Base-by-base conservation (phyloP, 2,888 invertebrate species). In the Melanostoma mellinum region DNA sequence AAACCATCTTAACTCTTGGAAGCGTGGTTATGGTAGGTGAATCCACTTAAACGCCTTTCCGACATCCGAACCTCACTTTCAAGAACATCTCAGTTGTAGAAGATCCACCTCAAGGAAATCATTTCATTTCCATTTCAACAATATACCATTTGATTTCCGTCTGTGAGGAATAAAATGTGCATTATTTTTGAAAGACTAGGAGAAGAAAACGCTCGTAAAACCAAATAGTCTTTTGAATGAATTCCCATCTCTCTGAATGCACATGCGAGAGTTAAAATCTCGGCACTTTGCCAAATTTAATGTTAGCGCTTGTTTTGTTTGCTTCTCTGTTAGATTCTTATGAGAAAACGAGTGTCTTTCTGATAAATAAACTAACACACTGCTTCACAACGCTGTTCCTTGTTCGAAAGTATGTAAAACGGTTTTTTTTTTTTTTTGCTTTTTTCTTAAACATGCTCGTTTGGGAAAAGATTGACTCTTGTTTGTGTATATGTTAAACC, bases 271-370 rank as follows among this genome's bases (percentile, higher is more conserved):
- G 52, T 35, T 68, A 46, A 77, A 77, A 82, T 82, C 81, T 82
- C 77, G 77, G 81, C 77, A 77, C 67, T 82, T 73, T 82, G 81
- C 77, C 81, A 81, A 72, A 77, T 68, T 81, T 81, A 32, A 81
- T 77, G 65, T 77, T 35, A 48, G 65, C 50, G 73, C 40, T 82
- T 82, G 77, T 82, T 77, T 63, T 68, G 77, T 73, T 61, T 73
- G 81, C 69, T 63, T 30, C 6, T 30, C 5, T 55, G 35, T 44
- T 75, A 58, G 48, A 36, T 77, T n/a, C 48, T 67, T 68, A 32
- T 50, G 20, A 33, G 56, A 63, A 55, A 36, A 67, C 52, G 42
- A 67, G 61, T 73, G 63, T 61, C 50, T 20, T 20, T 68, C 4
- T 46, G 73, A 77, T 61, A 82, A 77, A 77, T 77, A 82, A 82